Evolutionary conservation across 1,140 invertebrate species (phyloP).

Genomic region (Lordiphosa mommai): DNA sequence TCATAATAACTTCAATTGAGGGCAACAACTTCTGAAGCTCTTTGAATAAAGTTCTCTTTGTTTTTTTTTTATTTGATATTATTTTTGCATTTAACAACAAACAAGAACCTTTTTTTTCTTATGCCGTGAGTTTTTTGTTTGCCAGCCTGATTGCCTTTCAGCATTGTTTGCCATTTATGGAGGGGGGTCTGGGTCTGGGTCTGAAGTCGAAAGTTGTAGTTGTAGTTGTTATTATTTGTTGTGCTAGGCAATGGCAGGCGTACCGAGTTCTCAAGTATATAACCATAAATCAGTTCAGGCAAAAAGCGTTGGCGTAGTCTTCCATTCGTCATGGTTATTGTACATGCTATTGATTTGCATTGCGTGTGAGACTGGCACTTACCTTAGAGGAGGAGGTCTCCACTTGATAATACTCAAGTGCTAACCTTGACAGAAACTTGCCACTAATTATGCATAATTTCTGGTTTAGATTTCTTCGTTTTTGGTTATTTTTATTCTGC

Average conservation of each 20-base stretch:
- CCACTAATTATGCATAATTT: conserved; percentile 36
- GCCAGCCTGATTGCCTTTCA: neutral
- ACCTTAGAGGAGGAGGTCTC: conserved; percentile 16
- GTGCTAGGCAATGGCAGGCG: conserved; percentile 42
- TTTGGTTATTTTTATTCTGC: conserved; percentile 22
- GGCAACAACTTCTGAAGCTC: conserved; percentile 32
- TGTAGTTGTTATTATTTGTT: conserved; percentile 23
- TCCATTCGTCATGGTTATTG: neutral
- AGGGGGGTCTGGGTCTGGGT: neutral
- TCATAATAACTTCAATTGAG: conserved; percentile 14
- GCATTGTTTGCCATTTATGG: conserved; percentile 31
- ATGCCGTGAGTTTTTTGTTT: conserved; percentile 14
- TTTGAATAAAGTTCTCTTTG: conserved; percentile 12
- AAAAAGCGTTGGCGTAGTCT: conserved; percentile 37
- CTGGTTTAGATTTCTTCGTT: conserved; percentile 3
- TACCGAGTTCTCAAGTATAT: conserved; percentile 6
- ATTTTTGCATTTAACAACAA: conserved; percentile 19
- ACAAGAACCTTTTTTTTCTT: conserved; percentile 52
- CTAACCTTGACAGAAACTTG: conserved; percentile 43
- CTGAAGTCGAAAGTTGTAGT: conserved; percentile 4
- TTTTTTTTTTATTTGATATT: conserved; percentile 6
- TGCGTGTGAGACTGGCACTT: conserved; percentile 53
- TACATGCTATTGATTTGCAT: conserved; percentile 55
- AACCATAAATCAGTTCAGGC: conserved; percentile 49
- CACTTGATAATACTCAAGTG: conserved; percentile 35